Evolutionary conservation across 92 coral and sea anemone species (phyloP), one percentile per base, ranked within the genome.

Genomic region (Virgularia gustaviana): DNA sequence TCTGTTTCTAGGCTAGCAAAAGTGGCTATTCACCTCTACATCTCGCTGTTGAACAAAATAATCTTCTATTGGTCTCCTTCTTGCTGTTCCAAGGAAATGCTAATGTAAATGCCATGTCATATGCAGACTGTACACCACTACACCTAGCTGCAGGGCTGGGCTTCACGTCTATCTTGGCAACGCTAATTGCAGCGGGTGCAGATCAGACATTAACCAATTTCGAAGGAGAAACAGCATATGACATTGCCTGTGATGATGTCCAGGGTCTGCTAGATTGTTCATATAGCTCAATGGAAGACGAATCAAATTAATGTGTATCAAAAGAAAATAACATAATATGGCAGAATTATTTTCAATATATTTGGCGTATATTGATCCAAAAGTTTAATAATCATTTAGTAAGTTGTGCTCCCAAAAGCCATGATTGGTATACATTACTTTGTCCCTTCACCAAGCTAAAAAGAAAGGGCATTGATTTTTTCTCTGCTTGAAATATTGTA

Each of bases 91-190:
- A 89, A 76, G 90, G 96, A 54, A 32, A 75, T 8, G 94, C 99
- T 15, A 68, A 83, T 52, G 83, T 81, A 1, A 78, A 89, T 83
- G 89, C 89, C 0, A 76, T 79, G 70, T 82, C 87, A 9, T 83
- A 67, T 33, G 89, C 86, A 32, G 95, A 83, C n/a, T 59, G 83
- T 70, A 89, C 99, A 1, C 88, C 99, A 8, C 72, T 94, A 25
- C 99, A 94, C 56, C 62, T 85, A 56, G 99, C 99, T 7, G 96
- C 99, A 20, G 99, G 99, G 13, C 83, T 89, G 20, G 95, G 90
- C 9, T 71, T 94, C 65, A 67, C 81, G 31, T 36, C 86, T 22
- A 79, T 89, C 24, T 77, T 78, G 11, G 99, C 85, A 7, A 42
- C 86, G 52, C 80, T 94, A 24, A 66, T 94, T 0, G 99, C 96